Evolutionary conservation across 2,797 vertebrate species (phyloP).

Genomic region (Oreortyx pictus): DNA sequence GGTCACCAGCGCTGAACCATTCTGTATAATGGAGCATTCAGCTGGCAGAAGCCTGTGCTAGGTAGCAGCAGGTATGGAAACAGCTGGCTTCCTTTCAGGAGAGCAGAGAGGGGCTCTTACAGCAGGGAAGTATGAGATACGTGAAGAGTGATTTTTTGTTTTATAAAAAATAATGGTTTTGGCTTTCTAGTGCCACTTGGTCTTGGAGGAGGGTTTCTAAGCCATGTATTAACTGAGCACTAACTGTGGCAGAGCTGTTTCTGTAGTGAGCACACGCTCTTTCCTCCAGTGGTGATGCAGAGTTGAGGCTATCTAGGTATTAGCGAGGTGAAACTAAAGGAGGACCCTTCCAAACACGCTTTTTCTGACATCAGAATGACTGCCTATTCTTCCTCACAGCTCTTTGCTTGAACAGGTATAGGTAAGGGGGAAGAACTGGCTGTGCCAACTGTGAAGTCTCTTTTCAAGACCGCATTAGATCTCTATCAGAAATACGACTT

Average conservation of each 20-base stretch:
- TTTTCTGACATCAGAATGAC: neutral
- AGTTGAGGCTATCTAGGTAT: neutral
- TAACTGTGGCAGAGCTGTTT: neutral
- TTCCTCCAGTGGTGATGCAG: neutral
- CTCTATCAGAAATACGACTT: neutral
- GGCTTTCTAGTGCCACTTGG: neutral
- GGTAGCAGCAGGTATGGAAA: neutral
- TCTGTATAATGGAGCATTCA: neutral
- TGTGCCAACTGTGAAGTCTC: neutral
- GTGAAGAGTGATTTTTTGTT: neutral
- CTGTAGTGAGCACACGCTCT: neutral
- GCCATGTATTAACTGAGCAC: neutral
- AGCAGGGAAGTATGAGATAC: neutral
- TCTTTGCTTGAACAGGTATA: neutral
- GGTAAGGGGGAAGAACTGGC: neutral
- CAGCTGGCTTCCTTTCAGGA: neutral
- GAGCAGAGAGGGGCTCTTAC: neutral
- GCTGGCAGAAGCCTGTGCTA: neutral
- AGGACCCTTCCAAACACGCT: neutral
- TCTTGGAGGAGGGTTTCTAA: neutral
- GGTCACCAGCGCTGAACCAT: rapidly evolving
- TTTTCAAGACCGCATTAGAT: neutral
- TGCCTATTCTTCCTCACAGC: neutral
- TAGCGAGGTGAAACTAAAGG: neutral
- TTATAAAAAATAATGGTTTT: neutral